Evolutionary conservation across 2,113 vertebrate genomes (phyloP), one percentile per base, ranked within the genome.

Genomic region (Podarcis cretensis): DNA sequence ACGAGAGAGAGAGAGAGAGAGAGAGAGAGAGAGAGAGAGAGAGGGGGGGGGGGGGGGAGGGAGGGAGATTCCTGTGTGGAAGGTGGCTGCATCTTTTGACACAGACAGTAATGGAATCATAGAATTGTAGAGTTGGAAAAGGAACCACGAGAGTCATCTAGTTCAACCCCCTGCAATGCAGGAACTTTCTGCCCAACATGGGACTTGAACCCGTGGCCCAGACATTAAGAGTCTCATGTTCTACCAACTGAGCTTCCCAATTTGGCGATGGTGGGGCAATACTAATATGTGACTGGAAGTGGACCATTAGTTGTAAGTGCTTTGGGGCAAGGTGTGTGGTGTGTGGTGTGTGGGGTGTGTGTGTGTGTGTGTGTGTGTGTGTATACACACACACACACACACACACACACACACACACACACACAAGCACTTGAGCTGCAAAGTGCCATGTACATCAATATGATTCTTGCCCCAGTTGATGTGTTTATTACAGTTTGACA

Each of bases 341-440:
- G 48, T 48, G 48, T 48, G 9, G n/a, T n/a, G n/a, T n/a, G n/a
- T n/a, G n/a, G n/a, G n/a, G n/a, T n/a, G n/a, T n/a, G n/a, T n/a
- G n/a, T n/a, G n/a, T n/a, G n/a, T n/a, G n/a, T n/a, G n/a, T n/a
- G n/a, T n/a, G n/a, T n/a, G n/a, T 48, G 48, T 48, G 48, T 48
- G 48, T 2, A 9, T n/a, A n/a, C n/a, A n/a, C n/a, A n/a, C n/a
- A n/a, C 2, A 8, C 48, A 8, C 9, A 0, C 48, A 12, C 9
- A 2, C 48, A 48, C 9, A 10, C 7, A 48, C 8, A 9, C 43
- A 48, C 43, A 48, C 43, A 48, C 8, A 48, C 9, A 10, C 43
- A 48, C 8, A 14, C 40, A 6, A 7, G 6, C 40, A 43, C 35
- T 66, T 78, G 40, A 12, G 35, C 32, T 59, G 1, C 27, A 73